These are phyloP conservation scores for Pantala flavescens DNA, from an alignment of 1,140 invertebrate genomes.

Conservation along the genomic window DNA sequence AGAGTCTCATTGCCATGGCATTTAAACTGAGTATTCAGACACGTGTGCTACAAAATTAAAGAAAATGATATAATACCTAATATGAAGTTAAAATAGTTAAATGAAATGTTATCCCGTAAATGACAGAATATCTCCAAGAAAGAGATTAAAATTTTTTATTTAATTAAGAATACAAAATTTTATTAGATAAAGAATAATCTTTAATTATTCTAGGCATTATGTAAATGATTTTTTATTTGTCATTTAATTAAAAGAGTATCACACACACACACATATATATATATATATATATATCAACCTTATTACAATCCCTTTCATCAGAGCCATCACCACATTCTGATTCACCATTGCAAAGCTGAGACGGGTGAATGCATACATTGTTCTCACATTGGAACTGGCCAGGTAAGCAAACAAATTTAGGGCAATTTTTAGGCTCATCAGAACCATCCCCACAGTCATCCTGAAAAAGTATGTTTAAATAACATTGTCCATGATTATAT, in stretches of 20 bases:
- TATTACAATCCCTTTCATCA: constrained; percentile 43
- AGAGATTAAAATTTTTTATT: neutral
- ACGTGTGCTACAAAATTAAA: constrained; percentile 34
- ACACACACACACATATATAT: too few relatives aligned
- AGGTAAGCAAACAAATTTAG: constrained; percentile 56
- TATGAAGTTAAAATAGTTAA: neutral
- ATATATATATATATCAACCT: constrained; percentile 35
- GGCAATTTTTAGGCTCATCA: constrained; percentile 60
- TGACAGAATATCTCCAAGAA: neutral
- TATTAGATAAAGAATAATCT: too few relatives aligned
- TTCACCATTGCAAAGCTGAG: constrained; percentile 46
- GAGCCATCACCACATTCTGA: constrained; percentile 40
- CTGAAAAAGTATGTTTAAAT: constrained; percentile 28
- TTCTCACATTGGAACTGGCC: constrained; percentile 70
- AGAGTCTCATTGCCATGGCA: constrained; percentile 33
- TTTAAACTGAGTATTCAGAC: constrained; percentile 41
- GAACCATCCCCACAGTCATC: constrained; percentile 72
- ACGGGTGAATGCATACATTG: constrained; percentile 54
- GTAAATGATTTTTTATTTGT: too few relatives aligned
- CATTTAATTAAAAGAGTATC: too few relatives aligned
- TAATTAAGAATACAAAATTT: too few relatives aligned
- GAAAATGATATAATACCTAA: neutral
- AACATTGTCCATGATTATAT: neutral
- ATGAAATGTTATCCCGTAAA: neutral
- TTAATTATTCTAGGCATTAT: too few relatives aligned